Percentiles rank a stretch among this genome's conserved stretches.
Evolutionary conservation across 2,797 vertebrate genomes (phyloP).

Genomic region (Galaxias olidus): DNA sequence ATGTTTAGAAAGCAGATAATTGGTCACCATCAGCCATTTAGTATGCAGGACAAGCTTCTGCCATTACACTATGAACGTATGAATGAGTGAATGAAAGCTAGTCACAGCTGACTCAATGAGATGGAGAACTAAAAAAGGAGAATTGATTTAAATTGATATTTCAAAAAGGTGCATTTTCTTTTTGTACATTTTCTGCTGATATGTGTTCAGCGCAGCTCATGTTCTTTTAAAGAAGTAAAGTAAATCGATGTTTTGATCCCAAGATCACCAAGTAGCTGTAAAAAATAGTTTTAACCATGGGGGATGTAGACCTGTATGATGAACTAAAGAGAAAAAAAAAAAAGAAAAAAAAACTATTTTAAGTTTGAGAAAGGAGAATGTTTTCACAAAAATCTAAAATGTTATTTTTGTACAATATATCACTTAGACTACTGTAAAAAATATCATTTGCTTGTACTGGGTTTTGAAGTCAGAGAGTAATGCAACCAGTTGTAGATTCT

Average conservation of each 20-base stretch:
- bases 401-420: conserved; percentile 98
- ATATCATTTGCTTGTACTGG: conserved; percentile 92
- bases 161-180: conserved; percentile 28
- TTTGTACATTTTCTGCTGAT: conserved; percentile 24
- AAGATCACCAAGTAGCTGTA: conserved; percentile 62
- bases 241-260: conserved; percentile 72
- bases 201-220: conserved; percentile 36
- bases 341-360: conserved; percentile 67
- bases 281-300: conserved; percentile 73
- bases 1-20: conserved; percentile 9
- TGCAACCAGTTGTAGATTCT: conserved; percentile 90
- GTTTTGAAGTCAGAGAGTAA: conserved; percentile 89
- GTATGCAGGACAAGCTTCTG: not conserved
- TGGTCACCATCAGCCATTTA: conserved; percentile 26
- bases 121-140: conserved; percentile 53
- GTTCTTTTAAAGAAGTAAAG: conserved; percentile 18
- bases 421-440: conserved; percentile 88
- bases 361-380: conserved; percentile 82
- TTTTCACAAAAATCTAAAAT: conserved; percentile 94
- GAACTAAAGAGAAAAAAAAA: conserved; percentile 20
- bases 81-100: conserved; percentile 70
- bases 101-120: conserved; percentile 56
- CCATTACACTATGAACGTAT: not conserved
- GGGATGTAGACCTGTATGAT: conserved; percentile 22
- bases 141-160: conserved; percentile 32